Evolutionary conservation across 2,797 vertebrate species (phyloP), one percentile per base, ranked within the genome.

Genomic region (Lerista edwardsae): DNA sequence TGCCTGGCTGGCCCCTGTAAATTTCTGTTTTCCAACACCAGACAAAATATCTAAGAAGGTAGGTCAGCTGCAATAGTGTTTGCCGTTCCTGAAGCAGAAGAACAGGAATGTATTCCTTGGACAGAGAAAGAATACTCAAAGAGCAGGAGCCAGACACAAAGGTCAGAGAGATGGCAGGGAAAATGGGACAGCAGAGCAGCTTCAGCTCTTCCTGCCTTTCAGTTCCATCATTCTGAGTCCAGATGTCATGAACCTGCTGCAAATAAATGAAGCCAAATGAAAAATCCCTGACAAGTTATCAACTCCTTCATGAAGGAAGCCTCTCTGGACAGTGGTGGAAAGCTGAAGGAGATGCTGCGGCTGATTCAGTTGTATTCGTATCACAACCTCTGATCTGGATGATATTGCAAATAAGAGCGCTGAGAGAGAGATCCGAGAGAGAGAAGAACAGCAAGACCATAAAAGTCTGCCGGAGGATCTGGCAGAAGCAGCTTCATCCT

Each of bases 191-290:
- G 31, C 72, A 36, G 41, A 82, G 47, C 69, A 21, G 65, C 79
- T 82, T 87, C 62, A 87, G 80, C 34, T 78, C 44, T 74, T 31
- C 47, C 57, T 68, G 80, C 86, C 83, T 89, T 80, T 92, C 83
- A 86, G 73, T 80, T 86, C 87, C 88, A 55, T 84, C 82, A 27
- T 82, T 75, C 36, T 11, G 84, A 90, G 25, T 80, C 62, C 87
- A 92, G 87, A 79, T 86, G 31, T 36, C 90, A 87, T 79, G 87
- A n/a, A 85, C 64, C 51, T 89, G 11, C 11, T 87, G 79, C 80
- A 71, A 84, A 86, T 84, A 80, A 90, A 79, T 1, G 12, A 89
- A 87, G 29, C 9, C 69, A 44, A 91, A 86, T 12, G 90, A 79
- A 80, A 87, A 78, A 9, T 75, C 23, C 41, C 78, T 74, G 0